Evolutionary conservation across 2,113 vertebrate genomes (phyloP).

Genomic region (Zosterops pallidus): DNA sequence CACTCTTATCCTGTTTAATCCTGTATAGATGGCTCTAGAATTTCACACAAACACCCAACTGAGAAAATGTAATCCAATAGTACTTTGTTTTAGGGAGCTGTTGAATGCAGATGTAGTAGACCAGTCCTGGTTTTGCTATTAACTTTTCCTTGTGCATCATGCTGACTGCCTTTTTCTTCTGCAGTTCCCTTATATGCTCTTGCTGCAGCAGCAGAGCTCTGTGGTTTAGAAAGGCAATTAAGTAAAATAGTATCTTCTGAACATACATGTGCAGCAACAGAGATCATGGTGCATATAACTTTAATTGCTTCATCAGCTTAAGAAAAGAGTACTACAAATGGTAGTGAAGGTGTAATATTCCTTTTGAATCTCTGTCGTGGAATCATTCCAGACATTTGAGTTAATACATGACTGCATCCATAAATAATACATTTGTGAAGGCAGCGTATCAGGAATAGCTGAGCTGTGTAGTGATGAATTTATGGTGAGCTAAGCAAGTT

Average conservation of each 20-base stretch:
- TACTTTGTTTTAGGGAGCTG: background rate
- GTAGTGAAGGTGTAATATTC: background rate
- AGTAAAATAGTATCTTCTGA: background rate
- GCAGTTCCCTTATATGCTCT: background rate
- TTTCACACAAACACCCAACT: background rate
- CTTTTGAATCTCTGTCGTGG: background rate
- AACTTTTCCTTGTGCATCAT: background rate
- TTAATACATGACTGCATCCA: background rate
- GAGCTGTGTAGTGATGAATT: background rate
- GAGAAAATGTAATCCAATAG: slow-evolving; percentile 18
- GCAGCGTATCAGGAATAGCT: background rate
- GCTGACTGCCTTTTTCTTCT: background rate
- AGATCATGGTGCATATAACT: background rate
- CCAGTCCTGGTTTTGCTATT: background rate
- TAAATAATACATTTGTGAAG: slow-evolving; percentile 17
- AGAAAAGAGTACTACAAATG: background rate
- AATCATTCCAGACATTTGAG: background rate
- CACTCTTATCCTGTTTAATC: slow-evolving; percentile 49
- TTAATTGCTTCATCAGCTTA: background rate
- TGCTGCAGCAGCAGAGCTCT: background rate
- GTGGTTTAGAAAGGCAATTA: background rate
- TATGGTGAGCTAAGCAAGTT: background rate
- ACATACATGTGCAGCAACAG: background rate
- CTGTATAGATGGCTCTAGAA: slow-evolving; percentile 46
- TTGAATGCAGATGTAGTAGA: background rate